These are phyloP conservation scores for Gyrodactylus salaris DNA, from an alignment of 1,140 invertebrate genomes.

Conservation along the genomic window DNA sequence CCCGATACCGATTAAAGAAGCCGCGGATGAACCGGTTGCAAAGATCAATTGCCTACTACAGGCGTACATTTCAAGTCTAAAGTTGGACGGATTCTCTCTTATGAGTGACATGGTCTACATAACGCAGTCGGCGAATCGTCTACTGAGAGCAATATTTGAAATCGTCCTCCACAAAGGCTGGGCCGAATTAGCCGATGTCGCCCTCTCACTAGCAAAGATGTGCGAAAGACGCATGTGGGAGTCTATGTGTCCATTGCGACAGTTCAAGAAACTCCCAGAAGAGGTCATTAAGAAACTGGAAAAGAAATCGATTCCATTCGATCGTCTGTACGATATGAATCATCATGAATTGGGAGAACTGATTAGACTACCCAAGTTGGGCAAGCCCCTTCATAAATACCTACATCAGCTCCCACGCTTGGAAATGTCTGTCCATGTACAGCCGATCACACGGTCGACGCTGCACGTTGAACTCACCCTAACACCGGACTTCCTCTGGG, in stretches of 20 bases:
- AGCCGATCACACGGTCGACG: constrained; percentile 78
- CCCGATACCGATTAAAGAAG: constrained; percentile 93
- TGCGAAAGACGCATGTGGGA: constrained; percentile 96
- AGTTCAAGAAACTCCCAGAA: constrained; percentile 87
- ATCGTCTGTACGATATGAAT: constrained; percentile 58
- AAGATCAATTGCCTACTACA: constrained; percentile 43
- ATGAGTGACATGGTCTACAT: constrained; percentile 99
- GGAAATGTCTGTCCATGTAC: constrained; percentile 67
- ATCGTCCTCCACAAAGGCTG: constrained; percentile 56
- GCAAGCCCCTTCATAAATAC: constrained; percentile 84
- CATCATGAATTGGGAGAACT: constrained; percentile 89
- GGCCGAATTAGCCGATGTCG: constrained; percentile 84
- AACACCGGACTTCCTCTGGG: constrained; percentile 97
- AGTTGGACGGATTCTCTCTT: constrained; percentile 80
- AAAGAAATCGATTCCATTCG: constrained; percentile 39
- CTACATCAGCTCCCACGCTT: constrained; percentile 85
- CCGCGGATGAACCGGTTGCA: constrained; percentile 81
- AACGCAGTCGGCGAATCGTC: constrained; percentile 67
- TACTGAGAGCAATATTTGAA: constrained; percentile 86
- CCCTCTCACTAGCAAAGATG: constrained; percentile 83
- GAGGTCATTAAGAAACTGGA: constrained; percentile 90
- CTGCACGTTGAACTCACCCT: constrained; percentile 74
- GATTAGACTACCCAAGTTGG: constrained; percentile 66
- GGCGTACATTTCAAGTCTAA: constrained; percentile 88
- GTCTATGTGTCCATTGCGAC: constrained; percentile 81